Evolutionary conservation across 2,113 vertebrate genomes (phyloP).

Genomic region (Athene cunicularia): DNA sequence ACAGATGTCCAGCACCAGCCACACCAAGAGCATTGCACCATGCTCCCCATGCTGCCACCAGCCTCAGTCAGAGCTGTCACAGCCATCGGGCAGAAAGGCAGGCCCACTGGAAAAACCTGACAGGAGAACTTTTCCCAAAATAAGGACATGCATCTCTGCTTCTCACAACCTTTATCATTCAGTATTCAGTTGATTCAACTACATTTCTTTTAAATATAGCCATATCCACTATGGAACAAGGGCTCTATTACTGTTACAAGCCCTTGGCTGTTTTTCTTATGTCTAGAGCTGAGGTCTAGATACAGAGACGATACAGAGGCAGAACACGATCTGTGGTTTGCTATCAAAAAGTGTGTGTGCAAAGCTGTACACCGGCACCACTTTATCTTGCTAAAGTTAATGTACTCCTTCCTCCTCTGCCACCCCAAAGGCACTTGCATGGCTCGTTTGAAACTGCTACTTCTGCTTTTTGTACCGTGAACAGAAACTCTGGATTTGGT

Average conservation of each 20-base stretch:
- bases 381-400: background rate
- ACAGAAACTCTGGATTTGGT: background rate
- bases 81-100: accelerated
- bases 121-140: background rate
- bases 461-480: background rate
- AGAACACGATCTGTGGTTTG: background rate
- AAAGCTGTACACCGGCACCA: background rate
- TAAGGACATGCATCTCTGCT: accelerated
- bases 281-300: background rate
- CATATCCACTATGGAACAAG: background rate
- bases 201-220: background rate
- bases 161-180: background rate
- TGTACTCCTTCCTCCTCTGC: background rate
- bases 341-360: background rate
- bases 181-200: background rate
- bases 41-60: accelerated
- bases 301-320: background rate
- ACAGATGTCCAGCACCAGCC: background rate
- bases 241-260: background rate
- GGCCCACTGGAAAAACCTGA: background rate
- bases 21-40: background rate
- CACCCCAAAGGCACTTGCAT: background rate
- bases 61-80: background rate
- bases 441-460: background rate
- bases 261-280: background rate